phyloP scores from a whole-genome alignment of 2,113 vertebrate genomes.

The Carassius carassius region DNA sequence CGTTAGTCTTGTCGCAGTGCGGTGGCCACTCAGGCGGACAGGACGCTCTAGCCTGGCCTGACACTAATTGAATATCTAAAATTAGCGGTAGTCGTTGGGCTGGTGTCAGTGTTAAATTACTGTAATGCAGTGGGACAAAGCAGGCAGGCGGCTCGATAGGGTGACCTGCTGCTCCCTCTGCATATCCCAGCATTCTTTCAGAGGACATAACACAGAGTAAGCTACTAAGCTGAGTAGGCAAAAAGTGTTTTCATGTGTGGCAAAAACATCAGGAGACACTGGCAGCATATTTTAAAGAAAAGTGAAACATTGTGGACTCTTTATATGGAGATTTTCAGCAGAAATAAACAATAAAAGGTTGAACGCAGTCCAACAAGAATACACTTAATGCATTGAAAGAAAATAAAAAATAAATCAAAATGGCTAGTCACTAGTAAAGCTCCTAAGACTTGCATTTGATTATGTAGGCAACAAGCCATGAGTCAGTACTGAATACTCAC shows the following conservation, averaged over 20 bases:
- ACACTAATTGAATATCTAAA: constrained; percentile 61
- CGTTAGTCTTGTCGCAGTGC: constrained; percentile 37
- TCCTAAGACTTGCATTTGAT: no score
- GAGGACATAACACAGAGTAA: constrained; percentile 8
- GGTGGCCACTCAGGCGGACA: constrained; percentile 25
- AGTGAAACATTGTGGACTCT: background rate
- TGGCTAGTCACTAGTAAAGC: no score
- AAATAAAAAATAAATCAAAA: no score
- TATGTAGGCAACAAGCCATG: no score
- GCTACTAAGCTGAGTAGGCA: constrained; percentile 14
- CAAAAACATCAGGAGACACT: constrained; percentile 16
- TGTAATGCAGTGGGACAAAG: constrained; percentile 47
- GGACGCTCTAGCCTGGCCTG: constrained; percentile 23
- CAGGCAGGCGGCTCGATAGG: constrained; percentile 15
- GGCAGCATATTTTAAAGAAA: background rate
- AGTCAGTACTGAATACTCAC: no score
- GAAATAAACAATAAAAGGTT: no score
- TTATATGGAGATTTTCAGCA: background rate
- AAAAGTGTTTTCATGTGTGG: background rate
- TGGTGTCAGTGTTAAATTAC: constrained; percentile 51
- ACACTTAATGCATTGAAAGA: no score
- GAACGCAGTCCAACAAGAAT: no score
- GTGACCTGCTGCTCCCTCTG: constrained; percentile 31
- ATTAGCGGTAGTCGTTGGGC: constrained; percentile 42
- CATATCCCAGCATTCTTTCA: constrained; percentile 24